These are phyloP conservation scores for Trichoplusia ni DNA, from an alignment of 1,140 invertebrate genomes.

Conservation along the genomic window DNA sequence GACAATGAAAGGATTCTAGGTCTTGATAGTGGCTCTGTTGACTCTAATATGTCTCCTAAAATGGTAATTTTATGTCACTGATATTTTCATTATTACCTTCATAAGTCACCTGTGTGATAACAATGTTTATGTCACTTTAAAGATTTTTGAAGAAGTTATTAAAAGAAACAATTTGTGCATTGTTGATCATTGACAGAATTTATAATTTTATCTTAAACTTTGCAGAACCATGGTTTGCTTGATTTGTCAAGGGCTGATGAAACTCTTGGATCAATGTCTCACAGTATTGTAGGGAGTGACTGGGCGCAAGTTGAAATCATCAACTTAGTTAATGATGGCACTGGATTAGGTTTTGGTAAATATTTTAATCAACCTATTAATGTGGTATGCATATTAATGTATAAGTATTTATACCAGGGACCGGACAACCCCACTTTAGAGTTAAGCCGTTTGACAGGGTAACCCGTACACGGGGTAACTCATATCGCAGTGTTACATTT, in stretches of 20 bases:
- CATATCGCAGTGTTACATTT: no score
- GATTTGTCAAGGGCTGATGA: slow-evolving; percentile 85
- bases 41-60: slow-evolving; percentile 93
- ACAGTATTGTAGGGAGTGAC: slow-evolving; percentile 91
- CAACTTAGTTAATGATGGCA: slow-evolving; percentile 96
- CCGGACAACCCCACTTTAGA: no score
- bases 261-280: slow-evolving; percentile 85
- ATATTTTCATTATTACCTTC: background rate
- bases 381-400: background rate
- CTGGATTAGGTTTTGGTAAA: slow-evolving; percentile 95
- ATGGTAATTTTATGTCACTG: slow-evolving; percentile 73
- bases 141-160: no score
- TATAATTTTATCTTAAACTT: slow-evolving; percentile 30
- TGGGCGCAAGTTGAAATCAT: slow-evolving; percentile 98
- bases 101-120: background rate
- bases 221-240: slow-evolving; percentile 57
- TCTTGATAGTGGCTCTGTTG: slow-evolving; percentile 92
- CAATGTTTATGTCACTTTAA: no score
- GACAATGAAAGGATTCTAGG: slow-evolving; percentile 94
- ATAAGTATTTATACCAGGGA: no score
- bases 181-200: slow-evolving; percentile 3
- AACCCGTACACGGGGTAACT: no score
- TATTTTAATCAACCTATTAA: background rate
- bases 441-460: no score
- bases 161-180: no score